These are phyloP conservation scores for Teleiodes luculella DNA, from an alignment of 2,888 invertebrate species.

Conservation along the genomic window DNA sequence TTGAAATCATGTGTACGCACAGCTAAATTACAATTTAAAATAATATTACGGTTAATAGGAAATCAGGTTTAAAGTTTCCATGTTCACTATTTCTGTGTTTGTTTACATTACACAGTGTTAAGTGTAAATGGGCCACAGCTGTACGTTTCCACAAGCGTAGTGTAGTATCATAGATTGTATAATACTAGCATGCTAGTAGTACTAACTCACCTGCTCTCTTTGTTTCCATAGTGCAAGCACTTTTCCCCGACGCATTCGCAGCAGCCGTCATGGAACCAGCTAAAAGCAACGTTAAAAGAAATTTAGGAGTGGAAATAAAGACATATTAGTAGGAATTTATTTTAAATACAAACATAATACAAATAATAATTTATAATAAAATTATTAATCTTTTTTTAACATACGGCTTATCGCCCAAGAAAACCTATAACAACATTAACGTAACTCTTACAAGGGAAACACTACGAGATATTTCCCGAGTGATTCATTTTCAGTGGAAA, in stretches of 20 bases:
- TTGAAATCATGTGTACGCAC: no score
- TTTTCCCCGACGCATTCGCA: conserved; percentile 94
- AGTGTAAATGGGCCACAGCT: neutral
- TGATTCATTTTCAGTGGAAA: no score
- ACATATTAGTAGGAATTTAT: neutral
- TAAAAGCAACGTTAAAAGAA: conserved; percentile 59
- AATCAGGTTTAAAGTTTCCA: neutral
- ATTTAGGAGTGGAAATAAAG: neutral
- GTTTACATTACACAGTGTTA: neutral
- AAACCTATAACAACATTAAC: no score
- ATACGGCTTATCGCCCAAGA: no score
- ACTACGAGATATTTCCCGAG: no score
- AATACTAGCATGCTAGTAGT: neutral
- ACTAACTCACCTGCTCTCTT: conserved; percentile 84
- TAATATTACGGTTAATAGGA: neutral
- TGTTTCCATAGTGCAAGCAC: conserved; percentile 93
- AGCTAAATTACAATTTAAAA: neutral
- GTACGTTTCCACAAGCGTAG: neutral
- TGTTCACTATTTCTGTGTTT: neutral
- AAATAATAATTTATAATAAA: no score
- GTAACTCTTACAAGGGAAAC: no score
- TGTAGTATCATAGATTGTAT: neutral
- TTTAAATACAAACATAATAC: no score
- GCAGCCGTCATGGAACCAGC: conserved; percentile 97
- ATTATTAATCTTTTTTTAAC: no score